Evolutionary conservation across 2,113 vertebrate genomes (phyloP), one percentile per base, ranked within the genome.

Genomic region (Cheilinus undulatus): DNA sequence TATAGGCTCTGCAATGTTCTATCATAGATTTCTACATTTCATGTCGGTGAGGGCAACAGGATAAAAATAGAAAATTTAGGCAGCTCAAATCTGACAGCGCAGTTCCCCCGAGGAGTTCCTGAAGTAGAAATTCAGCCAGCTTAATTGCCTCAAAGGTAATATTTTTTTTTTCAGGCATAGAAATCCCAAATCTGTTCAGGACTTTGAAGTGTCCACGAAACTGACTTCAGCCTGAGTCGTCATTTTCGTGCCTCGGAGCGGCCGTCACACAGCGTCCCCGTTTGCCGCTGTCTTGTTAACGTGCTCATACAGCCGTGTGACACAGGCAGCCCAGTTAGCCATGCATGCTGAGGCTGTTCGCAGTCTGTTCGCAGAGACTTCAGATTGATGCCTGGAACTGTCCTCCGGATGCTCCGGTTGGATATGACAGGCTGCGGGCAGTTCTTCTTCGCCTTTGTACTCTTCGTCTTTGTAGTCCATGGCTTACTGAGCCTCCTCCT

Each of bases 271-370:
- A 51, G 26, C 23, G 30, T 69, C 65, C 67, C 65, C 27, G 58
- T 54, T 81, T 57, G 45, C 76, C 61, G 76, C 52, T 23, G 56
- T 73, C 77, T 81, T 45, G 69, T 72, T 85, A 88, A 85, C 51
- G 30, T 72, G 83, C 26, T 76, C 81, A 80, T 58, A 36, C 46
- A 78, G 56, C 74, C 78, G 27, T 71, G 76, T 78, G 78, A 86
- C 83, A 76, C 63, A 58, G 59, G 67, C 86, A 58, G 86, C 74
- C 72, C 75, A 78, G 71, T 85, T 83, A 83, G 70, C 73, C 70
- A 65, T 70, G 83, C 86, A 69, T 82, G 67, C 78, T 51, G 66
- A 57, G 69, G 59, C 76, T 74, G 78, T 75, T 60, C 69, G 60
- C 72, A 69, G 73, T 51, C 40, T 59, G 65, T 56, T 64, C 69